These are phyloP conservation scores for Temnothorax ravouxi DNA, from an alignment of 2,888 invertebrate species.

Conservation along the genomic window DNA sequence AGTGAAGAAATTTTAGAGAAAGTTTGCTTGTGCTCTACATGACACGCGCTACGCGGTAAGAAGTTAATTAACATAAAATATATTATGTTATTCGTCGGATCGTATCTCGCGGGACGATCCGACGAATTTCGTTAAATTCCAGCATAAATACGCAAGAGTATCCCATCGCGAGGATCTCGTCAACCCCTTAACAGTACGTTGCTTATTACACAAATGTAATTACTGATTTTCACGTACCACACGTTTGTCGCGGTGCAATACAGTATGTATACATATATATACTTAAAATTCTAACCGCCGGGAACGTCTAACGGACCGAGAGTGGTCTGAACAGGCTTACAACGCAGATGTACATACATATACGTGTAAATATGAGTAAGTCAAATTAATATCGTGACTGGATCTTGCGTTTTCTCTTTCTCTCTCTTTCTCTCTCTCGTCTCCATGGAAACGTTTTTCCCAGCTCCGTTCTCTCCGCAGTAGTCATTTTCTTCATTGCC, in stretches of 20 bases:
- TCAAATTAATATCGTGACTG: conserved; percentile 58
- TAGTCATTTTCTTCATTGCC: conserved; percentile 17
- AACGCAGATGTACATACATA: conserved; percentile 51
- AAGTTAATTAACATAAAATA: conserved; percentile 31
- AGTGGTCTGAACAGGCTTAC: conserved; percentile 50
- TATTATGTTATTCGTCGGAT: conserved; percentile 59
- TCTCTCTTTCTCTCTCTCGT: neutral
- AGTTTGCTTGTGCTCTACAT: conserved; percentile 25
- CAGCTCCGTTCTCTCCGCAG: neutral
- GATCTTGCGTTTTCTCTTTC: conserved; percentile 5
- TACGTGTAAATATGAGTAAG: conserved; percentile 67
- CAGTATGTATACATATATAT: conserved; percentile 69
- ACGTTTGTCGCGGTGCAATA: conserved; percentile 81
- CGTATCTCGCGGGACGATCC: conserved; percentile 42
- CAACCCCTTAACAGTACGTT: conserved; percentile 69
- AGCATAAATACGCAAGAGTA: conserved; percentile 66
- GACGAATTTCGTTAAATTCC: conserved; percentile 49
- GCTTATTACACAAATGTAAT: conserved; percentile 85
- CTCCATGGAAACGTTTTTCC: neutral
- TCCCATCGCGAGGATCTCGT: conserved; percentile 62
- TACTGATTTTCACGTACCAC: conserved; percentile 84
- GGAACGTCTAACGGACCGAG: conserved; percentile 60
- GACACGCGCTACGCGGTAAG: conserved; percentile 41
- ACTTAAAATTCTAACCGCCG: conserved; percentile 59
- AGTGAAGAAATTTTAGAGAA: conserved; percentile 48